These are phyloP conservation scores for Holothuria scabra DNA, from an alignment of 53 echinoderm and acorn worm genomes.

Conservation along the genomic window DNA sequence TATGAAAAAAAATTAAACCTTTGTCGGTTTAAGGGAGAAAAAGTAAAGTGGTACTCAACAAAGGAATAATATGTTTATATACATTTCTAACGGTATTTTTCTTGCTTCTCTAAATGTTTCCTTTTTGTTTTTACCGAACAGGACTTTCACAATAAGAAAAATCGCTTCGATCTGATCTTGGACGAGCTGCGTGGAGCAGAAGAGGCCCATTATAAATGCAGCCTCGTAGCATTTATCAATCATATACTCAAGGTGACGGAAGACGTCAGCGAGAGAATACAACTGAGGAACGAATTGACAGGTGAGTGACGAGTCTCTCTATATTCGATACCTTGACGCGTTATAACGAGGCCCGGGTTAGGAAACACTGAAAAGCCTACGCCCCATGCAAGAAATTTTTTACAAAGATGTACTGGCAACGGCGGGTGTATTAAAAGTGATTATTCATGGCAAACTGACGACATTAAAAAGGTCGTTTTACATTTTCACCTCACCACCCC, in stretches of 20 bases:
- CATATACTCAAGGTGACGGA: constrained; percentile 89
- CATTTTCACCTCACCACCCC: no score
- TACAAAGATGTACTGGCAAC: no score
- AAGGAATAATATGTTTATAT: neutral
- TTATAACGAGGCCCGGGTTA: no score
- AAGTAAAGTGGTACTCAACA: neutral
- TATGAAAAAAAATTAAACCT: no score
- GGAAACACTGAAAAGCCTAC: no score
- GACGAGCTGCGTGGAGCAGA: constrained; percentile 78
- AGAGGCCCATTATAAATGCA: constrained; percentile 80
- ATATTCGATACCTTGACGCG: no score
- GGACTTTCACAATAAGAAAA: constrained; percentile 69
- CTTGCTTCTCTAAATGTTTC: neutral
- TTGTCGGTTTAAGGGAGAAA: neutral
- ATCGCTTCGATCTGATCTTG: constrained; percentile 90
- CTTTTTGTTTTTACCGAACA: constrained; percentile 25
- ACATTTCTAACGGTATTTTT: no score
- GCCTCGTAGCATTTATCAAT: constrained; percentile 91
- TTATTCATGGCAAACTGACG: no score
- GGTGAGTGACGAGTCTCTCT: constrained; percentile 60
- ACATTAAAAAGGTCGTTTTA: no score
- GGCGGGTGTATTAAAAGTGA: no score
- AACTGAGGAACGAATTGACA: constrained; percentile 85
- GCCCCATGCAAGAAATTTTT: no score
- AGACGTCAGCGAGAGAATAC: constrained; percentile 75